Evolutionary conservation across 92 coral and sea anemone species (phyloP).

Genomic region (Paramuricea clavata): DNA sequence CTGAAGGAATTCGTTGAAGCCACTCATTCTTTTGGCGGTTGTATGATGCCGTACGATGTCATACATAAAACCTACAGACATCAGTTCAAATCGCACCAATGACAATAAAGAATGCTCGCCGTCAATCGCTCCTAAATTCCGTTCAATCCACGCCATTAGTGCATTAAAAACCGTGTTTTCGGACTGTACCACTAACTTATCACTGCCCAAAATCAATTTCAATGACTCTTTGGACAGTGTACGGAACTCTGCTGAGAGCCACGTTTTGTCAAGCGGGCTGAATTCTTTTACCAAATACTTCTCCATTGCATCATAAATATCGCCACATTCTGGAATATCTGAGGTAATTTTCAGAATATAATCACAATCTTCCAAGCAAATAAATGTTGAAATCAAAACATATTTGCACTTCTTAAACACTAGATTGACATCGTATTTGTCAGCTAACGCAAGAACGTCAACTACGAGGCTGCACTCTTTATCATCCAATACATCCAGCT

Average conservation of each 20-base stretch:
- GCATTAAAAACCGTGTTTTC: constrained; percentile 11
- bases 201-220: background rate
- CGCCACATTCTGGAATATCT: background rate
- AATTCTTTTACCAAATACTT: background rate
- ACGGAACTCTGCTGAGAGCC: background rate
- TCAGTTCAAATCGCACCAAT: background rate
- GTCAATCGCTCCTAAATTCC: no score
- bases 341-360: background rate
- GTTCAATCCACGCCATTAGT: background rate
- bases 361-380: background rate
- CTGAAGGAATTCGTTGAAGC: background rate
- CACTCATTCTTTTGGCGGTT: background rate
- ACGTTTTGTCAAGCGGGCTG: constrained; percentile 5
- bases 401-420: constrained; percentile 28
- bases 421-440: background rate
- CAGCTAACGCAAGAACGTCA: background rate
- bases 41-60: constrained; percentile 5
- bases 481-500: background rate
- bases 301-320: background rate
- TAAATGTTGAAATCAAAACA: background rate
- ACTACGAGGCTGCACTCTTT: background rate
- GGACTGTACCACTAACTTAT: background rate
- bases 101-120: background rate
- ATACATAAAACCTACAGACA: background rate
- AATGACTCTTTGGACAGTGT: background rate